These are phyloP conservation scores for Poecilia velifera DNA, from an alignment of 2,797 vertebrate genomes.

Conservation along the genomic window DNA sequence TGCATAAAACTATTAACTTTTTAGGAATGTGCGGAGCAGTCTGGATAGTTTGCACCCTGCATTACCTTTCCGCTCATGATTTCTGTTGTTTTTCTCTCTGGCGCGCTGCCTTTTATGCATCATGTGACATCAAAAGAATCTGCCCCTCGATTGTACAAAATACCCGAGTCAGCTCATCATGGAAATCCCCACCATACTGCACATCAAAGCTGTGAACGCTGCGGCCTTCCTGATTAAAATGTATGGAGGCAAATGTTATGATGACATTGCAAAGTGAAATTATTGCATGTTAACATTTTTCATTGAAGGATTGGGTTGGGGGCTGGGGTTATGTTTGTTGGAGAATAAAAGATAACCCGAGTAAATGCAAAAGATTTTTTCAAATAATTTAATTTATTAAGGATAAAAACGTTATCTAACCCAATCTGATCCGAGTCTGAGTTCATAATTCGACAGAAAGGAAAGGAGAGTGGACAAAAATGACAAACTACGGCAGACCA, in stretches of 20 bases:
- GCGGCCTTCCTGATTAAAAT: constrained; percentile 33
- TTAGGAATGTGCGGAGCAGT: not conserved
- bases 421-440: not conserved
- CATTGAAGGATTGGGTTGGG: not conserved
- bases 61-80: constrained; percentile 67
- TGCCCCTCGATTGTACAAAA: constrained; percentile 55
- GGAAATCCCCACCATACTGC: constrained; percentile 30
- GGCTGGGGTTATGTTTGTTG: not conserved
- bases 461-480: not conserved
- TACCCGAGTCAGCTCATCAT: constrained; percentile 57
- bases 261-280: constrained; percentile 27
- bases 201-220: constrained; percentile 35
- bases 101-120: constrained; percentile 64
- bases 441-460: not conserved
- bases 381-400: not conserved
- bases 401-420: not conserved
- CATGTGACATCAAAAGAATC: constrained; percentile 68
- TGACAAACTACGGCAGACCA: not conserved
- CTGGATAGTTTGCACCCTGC: not conserved
- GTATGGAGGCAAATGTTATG: constrained; percentile 12
- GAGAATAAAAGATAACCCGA: not conserved
- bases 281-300: constrained; percentile 20
- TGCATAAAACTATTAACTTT: not conserved
- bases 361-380: not conserved
- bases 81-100: constrained; percentile 54